Percentiles rank a stretch among this genome's conserved stretches.
Conservation (phyloP, 2,113 vertebrate species). For the Azemiops feae region DNA sequence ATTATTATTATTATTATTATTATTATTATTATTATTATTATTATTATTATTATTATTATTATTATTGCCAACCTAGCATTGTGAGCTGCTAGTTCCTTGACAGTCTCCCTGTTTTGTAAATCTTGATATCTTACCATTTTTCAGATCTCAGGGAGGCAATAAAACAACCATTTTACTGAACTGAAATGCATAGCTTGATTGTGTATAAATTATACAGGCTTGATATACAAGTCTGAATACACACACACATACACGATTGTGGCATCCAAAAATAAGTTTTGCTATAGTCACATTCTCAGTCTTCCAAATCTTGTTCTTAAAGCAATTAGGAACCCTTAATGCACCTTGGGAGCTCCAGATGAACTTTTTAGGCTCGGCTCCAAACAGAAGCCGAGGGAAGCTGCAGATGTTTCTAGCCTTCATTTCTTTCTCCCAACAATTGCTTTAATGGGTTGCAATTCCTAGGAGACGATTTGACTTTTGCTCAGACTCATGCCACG, state of each 20-base stretch:
- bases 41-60: too few relatives aligned
- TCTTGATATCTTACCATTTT: background rate
- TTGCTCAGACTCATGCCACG: slow-evolving; percentile 55
- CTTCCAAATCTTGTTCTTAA: background rate
- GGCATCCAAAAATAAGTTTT: background rate
- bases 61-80: background rate
- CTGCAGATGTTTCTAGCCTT: slow-evolving; percentile 54
- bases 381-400: slow-evolving; percentile 32
- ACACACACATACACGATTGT: background rate
- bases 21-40: too few relatives aligned
- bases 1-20: too few relatives aligned
- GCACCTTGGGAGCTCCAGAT: background rate
- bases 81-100: background rate
- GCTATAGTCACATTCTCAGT: background rate
- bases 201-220: background rate
- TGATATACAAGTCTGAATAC: background rate
- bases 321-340: background rate
- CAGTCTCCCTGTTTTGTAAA: background rate
- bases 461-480: slow-evolving; percentile 66
- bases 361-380: background rate
- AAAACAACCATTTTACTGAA: background rate
- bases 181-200: background rate
- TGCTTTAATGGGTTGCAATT: slow-evolving; percentile 64
- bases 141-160: background rate
- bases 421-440: slow-evolving; percentile 52